Evolutionary conservation across 1,140 invertebrate species (phyloP).

Genomic region (Venustaconcha ellipsiformis): DNA sequence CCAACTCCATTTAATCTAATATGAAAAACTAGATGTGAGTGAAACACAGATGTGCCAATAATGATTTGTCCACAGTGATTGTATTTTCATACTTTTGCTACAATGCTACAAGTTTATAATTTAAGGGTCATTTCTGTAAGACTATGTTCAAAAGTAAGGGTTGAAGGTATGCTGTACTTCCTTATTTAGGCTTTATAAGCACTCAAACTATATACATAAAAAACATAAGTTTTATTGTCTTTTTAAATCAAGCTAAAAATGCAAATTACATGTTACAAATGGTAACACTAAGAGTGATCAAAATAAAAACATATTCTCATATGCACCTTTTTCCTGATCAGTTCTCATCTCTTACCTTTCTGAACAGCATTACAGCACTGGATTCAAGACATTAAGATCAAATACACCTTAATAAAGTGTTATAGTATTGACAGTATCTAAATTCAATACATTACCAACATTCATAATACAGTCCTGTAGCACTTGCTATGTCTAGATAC

Average conservation of each 20-base stretch:
- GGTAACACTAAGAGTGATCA: background rate
- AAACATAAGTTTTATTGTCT: background rate
- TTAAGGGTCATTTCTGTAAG: no score
- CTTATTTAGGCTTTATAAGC: background rate
- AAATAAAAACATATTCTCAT: background rate
- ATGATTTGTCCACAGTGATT: no score
- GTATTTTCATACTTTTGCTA: no score
- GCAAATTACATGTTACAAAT: background rate
- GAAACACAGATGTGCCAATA: no score
- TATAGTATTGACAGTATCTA: constrained; percentile 81
- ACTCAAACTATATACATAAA: background rate
- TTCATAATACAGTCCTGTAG: constrained; percentile 74
- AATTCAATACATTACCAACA: constrained; percentile 83
- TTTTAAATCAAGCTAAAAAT: background rate
- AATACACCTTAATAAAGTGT: constrained; percentile 72
- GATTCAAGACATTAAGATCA: background rate
- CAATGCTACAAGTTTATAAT: no score
- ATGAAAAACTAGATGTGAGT: no score
- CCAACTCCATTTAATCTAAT: no score
- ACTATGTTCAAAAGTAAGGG: no score
- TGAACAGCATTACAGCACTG: background rate
- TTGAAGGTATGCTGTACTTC: no score
- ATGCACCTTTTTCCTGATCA: background rate
- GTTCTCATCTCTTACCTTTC: background rate
- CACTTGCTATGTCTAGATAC: no score